These are phyloP conservation scores for Naja naja DNA, from an alignment of 2,113 vertebrate genomes.

Conservation along the genomic window DNA sequence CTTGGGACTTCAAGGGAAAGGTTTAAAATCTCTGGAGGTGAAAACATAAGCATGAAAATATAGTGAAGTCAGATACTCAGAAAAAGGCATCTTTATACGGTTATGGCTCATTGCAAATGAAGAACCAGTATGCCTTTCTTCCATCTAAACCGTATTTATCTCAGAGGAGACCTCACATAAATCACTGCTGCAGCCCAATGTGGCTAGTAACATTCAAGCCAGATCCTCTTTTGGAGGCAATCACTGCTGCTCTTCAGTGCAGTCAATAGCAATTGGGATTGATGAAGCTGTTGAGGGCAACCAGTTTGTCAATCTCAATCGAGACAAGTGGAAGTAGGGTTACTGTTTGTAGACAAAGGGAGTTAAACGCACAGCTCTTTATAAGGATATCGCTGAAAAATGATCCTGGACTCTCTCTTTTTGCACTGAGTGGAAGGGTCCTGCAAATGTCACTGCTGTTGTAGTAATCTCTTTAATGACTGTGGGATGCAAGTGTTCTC, in stretches of 20 bases:
- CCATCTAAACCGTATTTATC: background rate
- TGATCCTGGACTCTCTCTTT: slow-evolving; percentile 16
- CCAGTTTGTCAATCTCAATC: background rate
- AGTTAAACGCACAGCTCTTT: slow-evolving; percentile 34
- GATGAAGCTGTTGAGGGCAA: background rate
- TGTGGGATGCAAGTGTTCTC: background rate
- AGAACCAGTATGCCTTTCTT: background rate
- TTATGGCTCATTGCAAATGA: background rate
- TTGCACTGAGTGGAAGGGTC: background rate
- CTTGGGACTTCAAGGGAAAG: background rate
- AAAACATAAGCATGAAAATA: background rate
- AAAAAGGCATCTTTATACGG: background rate
- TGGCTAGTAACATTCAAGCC: background rate
- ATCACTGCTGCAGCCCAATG: background rate
- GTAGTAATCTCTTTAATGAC: background rate
- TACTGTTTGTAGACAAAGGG: slow-evolving; percentile 27
- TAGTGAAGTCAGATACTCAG: background rate
- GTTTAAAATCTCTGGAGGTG: background rate
- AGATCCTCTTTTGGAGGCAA: background rate
- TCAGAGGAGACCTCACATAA: background rate
- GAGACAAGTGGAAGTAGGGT: slow-evolving; percentile 27
- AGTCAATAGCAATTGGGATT: background rate
- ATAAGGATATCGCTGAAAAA: slow-evolving; percentile 43
- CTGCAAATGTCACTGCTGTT: background rate
- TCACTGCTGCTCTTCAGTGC: background rate